A percentile compares a stretch with the other conserved stretches of the same genome.
Conservation (phyloP, 1,140 invertebrate species). For the Steinernema khuongi region DNA sequence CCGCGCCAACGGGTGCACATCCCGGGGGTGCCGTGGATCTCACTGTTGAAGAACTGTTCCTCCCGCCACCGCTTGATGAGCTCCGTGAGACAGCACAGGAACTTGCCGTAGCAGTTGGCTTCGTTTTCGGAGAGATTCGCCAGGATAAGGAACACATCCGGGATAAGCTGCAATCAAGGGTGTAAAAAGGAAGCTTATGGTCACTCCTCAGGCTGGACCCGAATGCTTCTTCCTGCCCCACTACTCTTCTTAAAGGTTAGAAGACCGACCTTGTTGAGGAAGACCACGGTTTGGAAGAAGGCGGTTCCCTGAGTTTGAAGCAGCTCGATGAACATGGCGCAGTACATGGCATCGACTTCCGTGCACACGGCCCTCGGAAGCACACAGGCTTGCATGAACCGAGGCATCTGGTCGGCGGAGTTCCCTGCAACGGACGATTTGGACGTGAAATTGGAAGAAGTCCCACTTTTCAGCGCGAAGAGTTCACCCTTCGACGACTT, state of each 20-base stretch:
- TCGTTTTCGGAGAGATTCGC: slow-evolving; percentile 95
- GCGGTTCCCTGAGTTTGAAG: slow-evolving; percentile 88
- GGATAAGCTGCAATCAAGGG: slow-evolving; percentile 73
- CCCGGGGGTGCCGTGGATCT: slow-evolving; percentile 74
- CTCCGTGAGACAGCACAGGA: slow-evolving; percentile 83
- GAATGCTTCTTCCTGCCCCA: too few species aligned
- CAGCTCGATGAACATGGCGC: slow-evolving; percentile 89
- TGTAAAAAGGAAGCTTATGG: slow-evolving; percentile 16
- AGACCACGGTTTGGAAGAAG: slow-evolving; percentile 92
- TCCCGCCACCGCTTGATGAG: slow-evolving; percentile 70
- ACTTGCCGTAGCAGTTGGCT: slow-evolving; percentile 90
- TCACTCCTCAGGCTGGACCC: too few species aligned
- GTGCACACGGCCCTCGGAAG: slow-evolving; percentile 92
- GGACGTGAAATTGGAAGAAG: not conserved
- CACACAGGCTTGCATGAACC: slow-evolving; percentile 84
- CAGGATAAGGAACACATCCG: slow-evolving; percentile 95
- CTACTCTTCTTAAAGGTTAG: too few species aligned
- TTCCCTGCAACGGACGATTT: not conserved
- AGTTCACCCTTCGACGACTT: not conserved
- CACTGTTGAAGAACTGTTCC: slow-evolving; percentile 84
- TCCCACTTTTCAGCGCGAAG: not conserved
- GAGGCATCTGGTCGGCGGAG: slow-evolving; percentile 69
- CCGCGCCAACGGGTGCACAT: slow-evolving; percentile 21
- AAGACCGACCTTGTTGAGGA: slow-evolving; percentile 80
- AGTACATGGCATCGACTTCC: slow-evolving; percentile 85